Evolutionary conservation across 2,888 invertebrate species (phyloP).

Genomic region (Eustalomyia histrio): DNA sequence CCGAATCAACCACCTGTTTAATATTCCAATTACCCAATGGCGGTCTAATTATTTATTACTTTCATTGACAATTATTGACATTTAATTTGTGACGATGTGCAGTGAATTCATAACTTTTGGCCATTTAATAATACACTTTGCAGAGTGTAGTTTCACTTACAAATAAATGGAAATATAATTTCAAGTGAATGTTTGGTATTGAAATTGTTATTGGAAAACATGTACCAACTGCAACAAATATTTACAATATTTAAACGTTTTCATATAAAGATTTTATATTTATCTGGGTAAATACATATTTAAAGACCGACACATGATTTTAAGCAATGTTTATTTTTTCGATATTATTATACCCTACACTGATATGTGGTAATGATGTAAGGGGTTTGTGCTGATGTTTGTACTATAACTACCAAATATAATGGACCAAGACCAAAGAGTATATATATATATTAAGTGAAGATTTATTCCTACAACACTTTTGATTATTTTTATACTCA

Average conservation of each 20-base stretch:
- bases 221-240: not conserved
- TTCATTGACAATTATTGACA: conserved; percentile 65
- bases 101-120: conserved; percentile 52
- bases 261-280: not conserved
- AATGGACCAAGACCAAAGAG: too few relatives aligned
- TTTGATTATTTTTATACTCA: too few relatives aligned
- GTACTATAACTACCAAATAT: too few relatives aligned
- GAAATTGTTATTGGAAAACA: conserved; percentile 2
- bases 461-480: too few relatives aligned
- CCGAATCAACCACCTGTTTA: conserved; percentile 39
- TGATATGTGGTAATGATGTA: too few relatives aligned
- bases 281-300: too few relatives aligned
- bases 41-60: conserved; percentile 64
- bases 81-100: conserved; percentile 62
- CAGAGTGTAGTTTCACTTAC: not conserved
- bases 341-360: too few relatives aligned
- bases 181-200: not conserved
- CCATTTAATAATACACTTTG: not conserved
- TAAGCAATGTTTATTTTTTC: too few relatives aligned
- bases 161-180: conserved; percentile 4
- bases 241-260: not conserved
- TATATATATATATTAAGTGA: too few relatives aligned
- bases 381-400: too few relatives aligned
- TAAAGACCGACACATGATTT: conserved; percentile 12
- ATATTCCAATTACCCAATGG: conserved; percentile 64